Conservation (phyloP, 2,888 invertebrate species). For the Physocephala rufipes region DNA sequence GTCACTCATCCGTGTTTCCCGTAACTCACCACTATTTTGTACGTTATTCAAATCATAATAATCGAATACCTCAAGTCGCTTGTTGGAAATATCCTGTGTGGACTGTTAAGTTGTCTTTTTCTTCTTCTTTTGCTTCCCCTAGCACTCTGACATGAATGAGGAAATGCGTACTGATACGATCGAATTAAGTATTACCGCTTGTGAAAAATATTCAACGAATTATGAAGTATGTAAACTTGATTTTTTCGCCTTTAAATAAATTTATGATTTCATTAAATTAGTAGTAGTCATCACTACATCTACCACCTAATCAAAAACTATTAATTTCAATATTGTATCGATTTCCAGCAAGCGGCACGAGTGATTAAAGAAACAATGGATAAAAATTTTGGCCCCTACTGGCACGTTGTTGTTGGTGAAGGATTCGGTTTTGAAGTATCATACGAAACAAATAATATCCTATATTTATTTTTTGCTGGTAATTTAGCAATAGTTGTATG, state of each 20-base stretch:
- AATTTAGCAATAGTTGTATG: conserved; percentile 88
- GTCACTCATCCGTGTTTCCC: too few species aligned
- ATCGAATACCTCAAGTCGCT: too few species aligned
- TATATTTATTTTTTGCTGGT: conserved; percentile 91
- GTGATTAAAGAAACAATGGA: conserved; percentile 96
- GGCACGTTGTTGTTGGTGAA: conserved; percentile 96
- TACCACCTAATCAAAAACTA: background rate
- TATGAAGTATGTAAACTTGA: conserved; percentile 72
- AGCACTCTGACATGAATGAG: conserved; percentile 93
- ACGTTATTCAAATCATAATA: background rate
- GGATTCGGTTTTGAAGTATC: conserved; percentile 93
- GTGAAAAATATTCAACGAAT: conserved; percentile 88
- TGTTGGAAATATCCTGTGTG: conserved; percentile 1
- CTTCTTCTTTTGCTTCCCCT: conserved; percentile 23
- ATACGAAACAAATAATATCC: conserved; percentile 86
- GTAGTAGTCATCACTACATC: background rate
- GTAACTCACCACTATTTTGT: too few species aligned
- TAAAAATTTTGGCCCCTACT: conserved; percentile 93
- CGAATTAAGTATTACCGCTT: conserved; percentile 91
- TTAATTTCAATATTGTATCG: background rate
- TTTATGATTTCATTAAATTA: background rate
- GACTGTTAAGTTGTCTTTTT: background rate
- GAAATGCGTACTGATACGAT: conserved; percentile 91
- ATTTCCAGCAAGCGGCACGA: conserved; percentile 80
- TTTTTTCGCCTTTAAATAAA: background rate